phyloP scores from a whole-genome alignment of 2,113 vertebrate species.

The Platysteira castanea region DNA sequence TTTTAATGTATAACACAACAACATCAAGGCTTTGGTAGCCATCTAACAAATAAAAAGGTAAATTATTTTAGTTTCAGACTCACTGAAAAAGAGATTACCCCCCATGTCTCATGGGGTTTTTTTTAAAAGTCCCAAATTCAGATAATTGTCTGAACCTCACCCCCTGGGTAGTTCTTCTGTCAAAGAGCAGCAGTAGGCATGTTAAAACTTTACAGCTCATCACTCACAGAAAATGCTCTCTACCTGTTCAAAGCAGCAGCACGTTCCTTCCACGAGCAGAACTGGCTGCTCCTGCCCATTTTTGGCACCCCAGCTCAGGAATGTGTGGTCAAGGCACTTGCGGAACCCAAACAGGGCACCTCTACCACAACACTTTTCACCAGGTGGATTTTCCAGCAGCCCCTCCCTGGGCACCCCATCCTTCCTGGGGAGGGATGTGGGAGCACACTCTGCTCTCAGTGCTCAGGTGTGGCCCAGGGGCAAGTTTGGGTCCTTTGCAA shows the following conservation, averaged over 20 bases:
- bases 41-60: background rate
- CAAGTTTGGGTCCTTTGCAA: background rate
- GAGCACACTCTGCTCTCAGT: fast-evolving
- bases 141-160: background rate
- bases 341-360: background rate
- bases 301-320: background rate
- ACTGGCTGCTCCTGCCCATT: background rate
- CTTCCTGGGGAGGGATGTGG: fast-evolving
- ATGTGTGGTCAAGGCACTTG: background rate
- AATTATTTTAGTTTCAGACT: background rate
- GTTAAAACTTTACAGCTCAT: background rate
- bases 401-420: background rate
- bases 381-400: background rate
- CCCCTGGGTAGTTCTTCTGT: background rate
- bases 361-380: background rate
- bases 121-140: background rate
- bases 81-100: background rate
- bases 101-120: fast-evolving
- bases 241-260: background rate
- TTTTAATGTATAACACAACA: background rate
- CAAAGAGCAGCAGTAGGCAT: background rate
- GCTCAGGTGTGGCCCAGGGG: fast-evolving
- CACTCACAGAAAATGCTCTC: fast-evolving
- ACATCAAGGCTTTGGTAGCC: background rate
- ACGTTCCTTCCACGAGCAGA: fast-evolving